phyloP scores from a whole-genome alignment of 2,113 vertebrate species.

The Alexandromys fortis region DNA sequence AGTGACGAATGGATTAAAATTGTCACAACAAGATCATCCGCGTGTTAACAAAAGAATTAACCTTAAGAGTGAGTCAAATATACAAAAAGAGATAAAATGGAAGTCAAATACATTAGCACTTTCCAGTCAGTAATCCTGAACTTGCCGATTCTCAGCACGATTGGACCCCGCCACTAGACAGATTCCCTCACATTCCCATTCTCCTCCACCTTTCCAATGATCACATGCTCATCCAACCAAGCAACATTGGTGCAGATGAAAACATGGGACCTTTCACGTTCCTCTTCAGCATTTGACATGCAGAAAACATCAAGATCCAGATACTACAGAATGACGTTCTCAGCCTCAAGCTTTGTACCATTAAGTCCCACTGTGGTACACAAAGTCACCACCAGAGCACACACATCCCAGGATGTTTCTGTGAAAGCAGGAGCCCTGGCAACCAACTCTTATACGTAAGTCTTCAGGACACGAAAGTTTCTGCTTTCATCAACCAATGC shows the following conservation, averaged over 20 bases:
- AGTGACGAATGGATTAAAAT: neutral
- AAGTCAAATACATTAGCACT: neutral
- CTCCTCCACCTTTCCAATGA: neutral
- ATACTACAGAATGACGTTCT: neutral
- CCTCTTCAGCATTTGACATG: neutral
- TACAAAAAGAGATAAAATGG: neutral
- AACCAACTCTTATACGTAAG: neutral
- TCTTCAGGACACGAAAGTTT: neutral
- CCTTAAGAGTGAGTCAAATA: neutral
- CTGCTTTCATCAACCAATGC: neutral
- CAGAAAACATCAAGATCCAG: neutral
- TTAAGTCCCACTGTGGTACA: neutral
- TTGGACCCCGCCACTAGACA: neutral
- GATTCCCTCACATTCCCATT: no score
- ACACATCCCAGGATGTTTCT: neutral
- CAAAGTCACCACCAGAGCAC: neutral
- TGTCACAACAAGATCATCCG: neutral
- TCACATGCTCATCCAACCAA: neutral
- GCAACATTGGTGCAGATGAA: neutral
- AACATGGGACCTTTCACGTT: neutral
- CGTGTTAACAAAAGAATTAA: neutral
- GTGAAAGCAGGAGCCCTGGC: neutral
- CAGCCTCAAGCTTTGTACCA: neutral
- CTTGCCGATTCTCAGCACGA: neutral
- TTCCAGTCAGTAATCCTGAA: no score